Evolutionary conservation across 2,888 invertebrate species (phyloP), one percentile per base, ranked within the genome.

Genomic region (Heliconius charithonia): DNA sequence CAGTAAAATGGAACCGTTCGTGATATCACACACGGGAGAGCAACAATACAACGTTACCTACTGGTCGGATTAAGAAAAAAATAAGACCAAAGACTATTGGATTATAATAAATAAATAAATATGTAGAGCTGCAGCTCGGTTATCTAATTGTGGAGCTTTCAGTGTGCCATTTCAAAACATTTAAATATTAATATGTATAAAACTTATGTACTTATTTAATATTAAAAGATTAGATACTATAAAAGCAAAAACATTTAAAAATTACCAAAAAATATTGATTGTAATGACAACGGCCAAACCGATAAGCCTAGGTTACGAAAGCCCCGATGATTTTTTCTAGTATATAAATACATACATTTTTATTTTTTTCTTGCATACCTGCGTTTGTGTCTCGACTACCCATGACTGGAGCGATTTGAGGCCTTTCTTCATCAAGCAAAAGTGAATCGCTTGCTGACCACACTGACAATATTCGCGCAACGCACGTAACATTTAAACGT

Each of bases 361-460:
- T 16, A 16, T 16, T 19, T 51, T 51, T 37, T 1, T 73, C 13
- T 27, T 79, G 76, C 59, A 82, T 84, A 94, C 94, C 94, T 85
- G 92, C 90, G 83, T 95, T 96, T 13, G 96, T 96, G 87, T 96
- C 96, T 75, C 96, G 93, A 81, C 96, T 96, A 83, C 96, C 96
- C 90, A 96, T 95, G 78, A 96, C 96, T 13, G 96, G 96, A 22
- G 96, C 96, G 73, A 96, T 95, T 87, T 96, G 95, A 66, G 96
- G 96, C 84, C 96, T 93, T 89, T 96, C 96, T 85, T 96, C 96
- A 83, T 96, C 96, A 77, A 96, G 86, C 73, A 95, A 88, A 69
- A 96, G 90, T 72, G 95, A 95, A 9, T 95, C 93, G 83, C 95
- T 92, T 80, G 95, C 94, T 62, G 95, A 93, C 94, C 96, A 96